phyloP scores from a whole-genome alignment of 2,113 vertebrate species.

The Pavo muticus region DNA sequence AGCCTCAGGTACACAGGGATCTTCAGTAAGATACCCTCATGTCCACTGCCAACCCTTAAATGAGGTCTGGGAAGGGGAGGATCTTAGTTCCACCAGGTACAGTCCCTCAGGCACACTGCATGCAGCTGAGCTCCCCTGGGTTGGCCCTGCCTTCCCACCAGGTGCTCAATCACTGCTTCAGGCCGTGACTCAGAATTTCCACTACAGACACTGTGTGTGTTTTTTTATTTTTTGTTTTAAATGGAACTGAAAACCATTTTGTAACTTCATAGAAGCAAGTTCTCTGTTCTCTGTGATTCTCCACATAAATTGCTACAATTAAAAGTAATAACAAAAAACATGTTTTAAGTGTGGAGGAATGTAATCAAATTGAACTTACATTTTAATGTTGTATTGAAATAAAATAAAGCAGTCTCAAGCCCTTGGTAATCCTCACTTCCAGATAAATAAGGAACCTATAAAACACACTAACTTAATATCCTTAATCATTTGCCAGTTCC shows the following conservation, averaged over 20 bases:
- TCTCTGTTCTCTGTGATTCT: neutral
- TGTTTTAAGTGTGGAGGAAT: neutral
- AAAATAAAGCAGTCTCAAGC: neutral
- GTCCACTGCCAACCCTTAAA: too few species aligned
- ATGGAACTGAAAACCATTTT: neutral
- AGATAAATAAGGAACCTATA: neutral
- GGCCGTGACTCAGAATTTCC: too few species aligned
- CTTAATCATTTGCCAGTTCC: neutral
- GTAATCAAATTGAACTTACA: neutral
- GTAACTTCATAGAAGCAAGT: neutral
- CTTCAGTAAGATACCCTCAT: too few species aligned
- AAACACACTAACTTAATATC: neutral
- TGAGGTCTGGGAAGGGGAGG: too few species aligned
- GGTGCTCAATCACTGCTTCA: too few species aligned
- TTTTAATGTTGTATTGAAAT: neutral
- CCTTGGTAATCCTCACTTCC: neutral
- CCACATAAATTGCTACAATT: neutral
- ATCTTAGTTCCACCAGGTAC: too few species aligned
- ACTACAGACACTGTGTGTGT: neutral
- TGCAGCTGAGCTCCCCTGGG: too few species aligned
- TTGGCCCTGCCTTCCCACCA: too few species aligned
- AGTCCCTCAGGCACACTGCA: too few species aligned
- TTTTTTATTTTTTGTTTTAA: neutral
- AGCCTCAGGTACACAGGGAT: too few species aligned
- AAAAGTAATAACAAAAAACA: neutral